Percentiles rank a stretch among this genome's conserved stretches.
phyloP scores from a whole-genome alignment of 35 echinoderm and acorn worm genomes.

The Strongylocentrotus purpuratus region DNA sequence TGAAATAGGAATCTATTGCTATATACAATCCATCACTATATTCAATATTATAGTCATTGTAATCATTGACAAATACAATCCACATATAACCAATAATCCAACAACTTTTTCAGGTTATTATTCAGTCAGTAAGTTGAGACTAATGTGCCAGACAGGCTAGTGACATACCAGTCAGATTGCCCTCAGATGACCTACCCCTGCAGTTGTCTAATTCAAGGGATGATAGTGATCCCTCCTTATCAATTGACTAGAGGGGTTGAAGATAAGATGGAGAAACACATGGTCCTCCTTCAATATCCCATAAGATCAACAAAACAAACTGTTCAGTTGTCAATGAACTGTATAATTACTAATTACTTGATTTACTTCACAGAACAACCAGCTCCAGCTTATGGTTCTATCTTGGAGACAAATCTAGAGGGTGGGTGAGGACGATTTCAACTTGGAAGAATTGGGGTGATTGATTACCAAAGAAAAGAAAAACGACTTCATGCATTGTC shows the following conservation, averaged over 20 bases:
- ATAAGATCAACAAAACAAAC: not conserved
- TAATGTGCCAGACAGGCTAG: not conserved
- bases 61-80: no score
- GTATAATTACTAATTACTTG: no score
- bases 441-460: not conserved
- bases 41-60: no score
- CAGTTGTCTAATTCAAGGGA: not conserved
- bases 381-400: no score
- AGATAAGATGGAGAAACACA: constrained; percentile 3
- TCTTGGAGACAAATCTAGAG: not conserved
- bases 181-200: constrained; percentile 7
- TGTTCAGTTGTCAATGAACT: no score
- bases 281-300: not conserved
- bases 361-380: no score
- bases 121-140: not conserved
- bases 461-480: not conserved
- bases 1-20: no score
- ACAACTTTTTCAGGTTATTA: no score
- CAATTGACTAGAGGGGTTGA: not conserved
- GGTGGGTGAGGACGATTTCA: not conserved
- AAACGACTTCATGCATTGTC: not conserved
- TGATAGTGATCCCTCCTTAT: constrained; percentile 10
- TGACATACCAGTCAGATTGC: not conserved
- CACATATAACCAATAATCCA: no score
- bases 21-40: no score